phyloP scores from a whole-genome alignment of 2,113 vertebrate species.

The Sceloporus tristichus region DNA sequence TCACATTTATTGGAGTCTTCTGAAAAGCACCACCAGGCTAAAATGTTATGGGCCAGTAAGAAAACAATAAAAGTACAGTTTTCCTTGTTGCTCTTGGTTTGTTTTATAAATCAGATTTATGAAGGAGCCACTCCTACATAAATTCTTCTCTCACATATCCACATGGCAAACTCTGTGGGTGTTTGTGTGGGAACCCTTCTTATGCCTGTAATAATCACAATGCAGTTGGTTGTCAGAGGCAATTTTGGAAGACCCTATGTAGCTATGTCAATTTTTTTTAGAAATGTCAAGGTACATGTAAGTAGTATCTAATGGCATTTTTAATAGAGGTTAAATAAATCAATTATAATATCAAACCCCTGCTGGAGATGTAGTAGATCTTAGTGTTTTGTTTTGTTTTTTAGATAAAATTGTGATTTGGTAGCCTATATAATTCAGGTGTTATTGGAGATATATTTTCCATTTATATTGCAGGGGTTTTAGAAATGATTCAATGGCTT shows the following conservation, averaged over 20 bases:
- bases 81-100: conserved; percentile 22
- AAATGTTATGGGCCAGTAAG: conserved; percentile 57
- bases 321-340: not conserved
- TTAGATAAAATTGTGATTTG: not conserved
- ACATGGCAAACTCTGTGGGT: not conserved
- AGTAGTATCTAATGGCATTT: not conserved
- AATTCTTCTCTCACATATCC: not conserved
- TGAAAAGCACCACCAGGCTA: conserved; percentile 62
- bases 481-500: no score
- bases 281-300: not conserved
- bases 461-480: not conserved
- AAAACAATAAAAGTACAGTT: conserved; percentile 45
- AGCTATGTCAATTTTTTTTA: not conserved
- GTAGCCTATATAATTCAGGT: not conserved
- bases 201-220: not conserved
- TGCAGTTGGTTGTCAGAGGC: not conserved
- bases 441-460: not conserved
- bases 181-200: not conserved
- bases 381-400: not conserved
- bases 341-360: not conserved
- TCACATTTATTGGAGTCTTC: conserved; percentile 62
- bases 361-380: not conserved
- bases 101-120: conserved; percentile 37
- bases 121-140: conserved; percentile 1
- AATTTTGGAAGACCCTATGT: not conserved